Evolutionary conservation across 2,113 vertebrate species (phyloP).

Genomic region (Python bivittatus): DNA sequence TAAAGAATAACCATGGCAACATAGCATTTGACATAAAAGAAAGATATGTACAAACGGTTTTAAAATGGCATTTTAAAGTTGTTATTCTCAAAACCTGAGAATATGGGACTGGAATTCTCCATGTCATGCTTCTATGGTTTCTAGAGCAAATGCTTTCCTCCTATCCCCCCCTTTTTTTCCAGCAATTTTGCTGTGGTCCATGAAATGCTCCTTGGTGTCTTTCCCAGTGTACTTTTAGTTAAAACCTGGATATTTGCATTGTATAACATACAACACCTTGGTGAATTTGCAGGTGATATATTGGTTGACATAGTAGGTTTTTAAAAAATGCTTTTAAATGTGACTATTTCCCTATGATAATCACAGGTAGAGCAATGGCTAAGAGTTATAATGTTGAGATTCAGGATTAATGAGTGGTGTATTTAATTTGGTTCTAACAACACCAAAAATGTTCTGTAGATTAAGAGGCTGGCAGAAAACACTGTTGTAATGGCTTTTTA

Average conservation of each 20-base stretch:
- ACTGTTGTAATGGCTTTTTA: conserved; percentile 1
- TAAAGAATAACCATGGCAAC: background rate
- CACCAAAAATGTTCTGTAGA: conserved; percentile 11
- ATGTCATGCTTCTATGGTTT: background rate
- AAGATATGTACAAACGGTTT: background rate
- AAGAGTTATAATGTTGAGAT: conserved; percentile 8
- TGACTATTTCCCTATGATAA: background rate
- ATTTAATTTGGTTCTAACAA: conserved; percentile 12
- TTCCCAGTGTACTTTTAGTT: background rate
- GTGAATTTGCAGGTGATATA: conserved; percentile 6
- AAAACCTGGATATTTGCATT: background rate
- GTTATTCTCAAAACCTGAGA: background rate
- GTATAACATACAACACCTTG: background rate
- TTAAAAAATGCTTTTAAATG: conserved; percentile 6
- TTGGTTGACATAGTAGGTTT: background rate
- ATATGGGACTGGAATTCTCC: background rate
- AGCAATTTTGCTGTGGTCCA: background rate
- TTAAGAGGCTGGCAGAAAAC: conserved; percentile 18
- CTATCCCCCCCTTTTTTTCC: background rate
- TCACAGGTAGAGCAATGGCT: conserved; percentile 8
- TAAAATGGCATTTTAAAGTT: background rate
- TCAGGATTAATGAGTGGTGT: conserved; percentile 14
- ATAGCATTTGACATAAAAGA: background rate
- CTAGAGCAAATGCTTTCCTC: background rate
- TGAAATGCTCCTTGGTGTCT: background rate